phyloP scores from a whole-genome alignment of 1,140 invertebrate species.

The Aphis gossypii region DNA sequence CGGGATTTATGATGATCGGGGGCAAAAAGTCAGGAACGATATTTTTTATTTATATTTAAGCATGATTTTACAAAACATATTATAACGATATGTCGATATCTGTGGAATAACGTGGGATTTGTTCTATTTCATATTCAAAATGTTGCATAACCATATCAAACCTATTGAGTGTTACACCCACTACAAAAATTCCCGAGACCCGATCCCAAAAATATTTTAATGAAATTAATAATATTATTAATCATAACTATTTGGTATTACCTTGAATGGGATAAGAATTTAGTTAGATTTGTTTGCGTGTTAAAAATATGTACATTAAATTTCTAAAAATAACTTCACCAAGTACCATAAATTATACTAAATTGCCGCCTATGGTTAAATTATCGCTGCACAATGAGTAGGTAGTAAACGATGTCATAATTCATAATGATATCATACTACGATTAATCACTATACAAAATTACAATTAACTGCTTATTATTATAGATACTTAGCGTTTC shows the following conservation, averaged over 20 bases:
- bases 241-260: too few species aligned
- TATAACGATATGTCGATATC: neutral
- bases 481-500: too few species aligned
- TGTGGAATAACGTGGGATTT: neutral
- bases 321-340: neutral
- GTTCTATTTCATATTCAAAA: neutral
- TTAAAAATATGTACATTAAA: neutral
- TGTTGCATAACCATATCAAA: neutral
- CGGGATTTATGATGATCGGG: neutral
- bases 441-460: too few species aligned
- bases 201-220: neutral
- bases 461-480: too few species aligned
- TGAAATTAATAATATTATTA: too few species aligned
- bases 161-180: too few species aligned
- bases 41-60: slow-evolving; percentile 19
- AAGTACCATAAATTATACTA: neutral
- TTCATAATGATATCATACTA: too few species aligned
- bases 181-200: neutral
- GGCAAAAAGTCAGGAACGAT: neutral
- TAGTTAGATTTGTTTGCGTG: neutral
- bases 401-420: too few species aligned
- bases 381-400: neutral
- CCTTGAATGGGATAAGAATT: neutral
- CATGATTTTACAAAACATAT: neutral
- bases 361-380: neutral